Evolutionary conservation across 2,888 invertebrate species (phyloP).

Genomic region (Melangyna quadrimaculata): DNA sequence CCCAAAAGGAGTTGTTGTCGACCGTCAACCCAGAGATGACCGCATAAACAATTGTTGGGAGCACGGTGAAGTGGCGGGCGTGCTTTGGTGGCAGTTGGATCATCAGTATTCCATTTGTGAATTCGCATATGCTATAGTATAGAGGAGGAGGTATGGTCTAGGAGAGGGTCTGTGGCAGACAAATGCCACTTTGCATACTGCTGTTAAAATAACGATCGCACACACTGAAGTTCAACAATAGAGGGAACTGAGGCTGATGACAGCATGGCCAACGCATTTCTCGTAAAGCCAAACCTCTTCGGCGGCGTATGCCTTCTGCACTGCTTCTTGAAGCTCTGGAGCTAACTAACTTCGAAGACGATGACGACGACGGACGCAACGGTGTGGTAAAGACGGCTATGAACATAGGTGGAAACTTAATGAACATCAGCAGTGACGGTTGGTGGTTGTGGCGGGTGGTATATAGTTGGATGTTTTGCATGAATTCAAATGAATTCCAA

Average conservation of each 20-base stretch:
- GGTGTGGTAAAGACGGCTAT: background rate
- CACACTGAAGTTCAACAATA: constrained; percentile 45
- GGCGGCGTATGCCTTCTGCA: constrained; percentile 18
- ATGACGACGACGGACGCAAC: background rate
- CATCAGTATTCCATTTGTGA: constrained; percentile 59
- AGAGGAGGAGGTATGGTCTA: background rate
- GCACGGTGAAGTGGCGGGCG: no score
- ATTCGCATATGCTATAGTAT: background rate
- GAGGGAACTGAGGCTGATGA: constrained; percentile 53
- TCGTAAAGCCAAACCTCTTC: constrained; percentile 48
- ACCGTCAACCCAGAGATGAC: constrained; percentile 58
- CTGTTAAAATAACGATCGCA: constrained; percentile 55
- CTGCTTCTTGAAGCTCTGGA: background rate
- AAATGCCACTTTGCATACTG: constrained; percentile 63
- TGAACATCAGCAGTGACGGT: constrained; percentile 4
- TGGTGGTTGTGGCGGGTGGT: background rate
- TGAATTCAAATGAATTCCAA: constrained; percentile 58
- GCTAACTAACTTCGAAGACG: background rate
- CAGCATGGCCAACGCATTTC: constrained; percentile 52
- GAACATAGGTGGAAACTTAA: constrained; percentile 39
- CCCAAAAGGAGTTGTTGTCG: constrained; percentile 54
- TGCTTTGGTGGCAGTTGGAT: constrained; percentile 16
- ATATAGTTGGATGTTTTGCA: constrained; percentile 30
- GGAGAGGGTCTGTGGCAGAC: background rate
- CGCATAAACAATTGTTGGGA: constrained; percentile 57